A percentile compares a stretch with the other conserved stretches of the same genome.
Conservation (phyloP, 2,113 vertebrate genomes). For the Eclectus roratus region DNA sequence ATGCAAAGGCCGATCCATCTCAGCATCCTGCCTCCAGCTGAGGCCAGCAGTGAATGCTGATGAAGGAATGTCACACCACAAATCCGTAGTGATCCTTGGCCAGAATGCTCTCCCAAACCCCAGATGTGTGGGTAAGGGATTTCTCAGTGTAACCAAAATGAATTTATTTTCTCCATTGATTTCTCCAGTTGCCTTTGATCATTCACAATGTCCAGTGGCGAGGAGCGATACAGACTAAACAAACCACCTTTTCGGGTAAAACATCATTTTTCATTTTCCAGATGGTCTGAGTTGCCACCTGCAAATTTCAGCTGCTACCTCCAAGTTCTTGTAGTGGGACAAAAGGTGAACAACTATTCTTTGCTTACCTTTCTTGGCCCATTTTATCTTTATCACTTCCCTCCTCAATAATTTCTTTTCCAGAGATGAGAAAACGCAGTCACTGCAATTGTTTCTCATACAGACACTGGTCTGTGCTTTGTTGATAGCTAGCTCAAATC, state of each 20-base stretch:
- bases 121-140: not conserved
- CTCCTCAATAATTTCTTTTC: not conserved
- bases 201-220: not conserved
- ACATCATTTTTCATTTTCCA: not conserved
- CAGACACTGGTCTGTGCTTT: not conserved
- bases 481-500: not conserved
- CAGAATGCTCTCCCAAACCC: not conserved
- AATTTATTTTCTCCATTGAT: not conserved
- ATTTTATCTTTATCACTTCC: not conserved
- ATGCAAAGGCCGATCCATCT: not conserved
- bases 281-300: not conserved
- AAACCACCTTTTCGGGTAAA: not conserved
- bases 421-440: not conserved
- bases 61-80: not conserved
- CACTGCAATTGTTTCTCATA: not conserved
- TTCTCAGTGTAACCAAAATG: not conserved
- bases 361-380: not conserved
- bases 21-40: not conserved
- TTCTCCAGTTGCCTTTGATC: not conserved
- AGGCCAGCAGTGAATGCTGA: not conserved
- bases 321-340: not conserved
- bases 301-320: not conserved
- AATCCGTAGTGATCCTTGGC: not conserved
- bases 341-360: not conserved
- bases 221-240: not conserved